Base-by-base conservation (phyloP, 1,140 invertebrate genomes). In the Euura saliciscinereae region DNA sequence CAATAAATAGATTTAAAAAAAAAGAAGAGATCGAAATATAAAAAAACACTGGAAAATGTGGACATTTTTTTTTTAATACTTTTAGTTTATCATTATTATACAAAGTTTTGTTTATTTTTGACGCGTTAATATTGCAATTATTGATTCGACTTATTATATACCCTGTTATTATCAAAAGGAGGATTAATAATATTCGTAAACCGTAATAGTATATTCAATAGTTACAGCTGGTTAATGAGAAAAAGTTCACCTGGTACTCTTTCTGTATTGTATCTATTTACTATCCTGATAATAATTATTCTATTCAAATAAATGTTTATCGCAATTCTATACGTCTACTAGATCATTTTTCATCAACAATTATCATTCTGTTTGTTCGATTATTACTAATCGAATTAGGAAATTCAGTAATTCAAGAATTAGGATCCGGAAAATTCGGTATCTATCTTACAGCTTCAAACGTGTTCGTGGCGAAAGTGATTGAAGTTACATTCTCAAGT, bases 301-400 rank as follows among this genome's bases (percentile, higher is more conserved):
- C 79, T 83, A 83, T 79, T 82, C 79, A 79, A 85, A 84, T 84
- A 84, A 84, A 84, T 78, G 75, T 83, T 83, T 82, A 82, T 77
- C 71, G 80, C 78, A 81, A 68, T 73, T 59, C 8, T 11, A 59
- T 59, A 3, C 51, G 51, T 59, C 51, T 59, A 59, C 6, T 28
- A 28, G 28, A 28, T 28, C 28, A 28, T 28, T 28, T 28, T 28
- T 1, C 28, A 28, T 28, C 28, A 28, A 1, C 28, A 28, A 28
- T 28, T 28, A 28, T 28, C 28, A 28, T 28, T 28, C 28, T 28
- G 0, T 28, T 28, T 28, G 28, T 28, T 28, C 28, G 28, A 28
- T 28, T 28, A 28, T 28, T 28, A 28, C 28, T 28, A 28, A 28
- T 28, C 28, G 28, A 28, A 28, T 28, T 28, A 28, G 28, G 28